phyloP scores from a whole-genome alignment of 2,797 vertebrate genomes.

The Hapalemur alaotrensis region DNA sequence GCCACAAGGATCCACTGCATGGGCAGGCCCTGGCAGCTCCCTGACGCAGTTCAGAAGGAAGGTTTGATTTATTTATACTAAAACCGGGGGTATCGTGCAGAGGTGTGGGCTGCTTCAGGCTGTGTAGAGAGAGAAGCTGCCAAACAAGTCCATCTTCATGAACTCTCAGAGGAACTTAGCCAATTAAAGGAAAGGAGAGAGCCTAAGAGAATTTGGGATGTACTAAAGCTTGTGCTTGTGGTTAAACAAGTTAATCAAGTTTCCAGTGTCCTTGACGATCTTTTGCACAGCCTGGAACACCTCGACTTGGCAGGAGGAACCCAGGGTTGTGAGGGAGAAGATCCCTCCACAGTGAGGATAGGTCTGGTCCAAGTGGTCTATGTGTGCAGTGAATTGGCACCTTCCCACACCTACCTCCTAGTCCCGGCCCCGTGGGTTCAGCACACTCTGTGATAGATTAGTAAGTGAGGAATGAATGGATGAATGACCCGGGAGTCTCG shows the following conservation, averaged over 20 bases:
- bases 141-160: neutral
- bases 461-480: neutral
- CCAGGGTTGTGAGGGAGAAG: accelerated
- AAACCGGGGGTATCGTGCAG: accelerated
- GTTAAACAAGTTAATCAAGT: neutral
- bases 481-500: neutral
- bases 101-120: neutral
- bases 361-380: accelerated
- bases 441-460: neutral
- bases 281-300: neutral
- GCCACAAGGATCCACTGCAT: accelerated
- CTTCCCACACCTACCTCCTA: neutral
- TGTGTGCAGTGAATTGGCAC: accelerated
- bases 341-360: accelerated
- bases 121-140: neutral
- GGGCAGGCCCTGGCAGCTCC: neutral
- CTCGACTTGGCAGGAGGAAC: neutral
- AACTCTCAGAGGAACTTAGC: neutral
- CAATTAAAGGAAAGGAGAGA: neutral
- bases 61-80: neutral
- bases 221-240: neutral
- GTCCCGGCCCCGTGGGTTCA: accelerated
- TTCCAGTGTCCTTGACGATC: neutral
- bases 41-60: neutral
- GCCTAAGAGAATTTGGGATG: neutral